These are phyloP conservation scores for Elysia chlorotica DNA, from an alignment of 1,140 invertebrate species.

Conservation along the genomic window DNA sequence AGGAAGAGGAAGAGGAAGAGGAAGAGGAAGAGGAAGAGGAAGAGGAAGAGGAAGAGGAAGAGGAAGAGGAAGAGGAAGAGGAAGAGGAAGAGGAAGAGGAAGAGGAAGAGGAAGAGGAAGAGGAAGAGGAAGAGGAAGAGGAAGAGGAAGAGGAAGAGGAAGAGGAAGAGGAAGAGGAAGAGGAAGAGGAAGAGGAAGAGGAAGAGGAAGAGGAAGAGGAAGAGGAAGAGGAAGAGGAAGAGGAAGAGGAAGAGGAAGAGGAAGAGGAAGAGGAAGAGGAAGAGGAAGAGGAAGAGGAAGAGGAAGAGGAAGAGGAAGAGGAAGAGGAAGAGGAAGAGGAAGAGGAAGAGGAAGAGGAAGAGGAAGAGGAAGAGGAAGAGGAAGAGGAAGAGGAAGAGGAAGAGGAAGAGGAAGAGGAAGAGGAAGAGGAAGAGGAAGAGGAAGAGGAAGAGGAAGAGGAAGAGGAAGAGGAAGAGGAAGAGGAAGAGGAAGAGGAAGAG, in stretches of 20 bases:
- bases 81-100: not conserved
- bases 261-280: not conserved
- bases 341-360: not conserved
- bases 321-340: not conserved
- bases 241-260: too few relatives aligned
- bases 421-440: not conserved
- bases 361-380: not conserved
- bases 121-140: not conserved
- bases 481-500: not conserved
- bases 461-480: not conserved
- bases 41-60: not conserved
- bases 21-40: not conserved
- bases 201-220: too few relatives aligned
- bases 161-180: too few relatives aligned
- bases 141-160: not conserved
- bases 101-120: not conserved
- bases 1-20: not conserved
- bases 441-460: not conserved
- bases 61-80: not conserved
- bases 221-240: too few relatives aligned
- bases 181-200: too few relatives aligned
- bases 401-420: not conserved
- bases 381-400: not conserved
- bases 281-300: not conserved
- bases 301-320: not conserved